These are phyloP conservation scores for Pipistrellus pygmaeus DNA, from an alignment of 2,797 vertebrate species.

Conservation along the genomic window DNA sequence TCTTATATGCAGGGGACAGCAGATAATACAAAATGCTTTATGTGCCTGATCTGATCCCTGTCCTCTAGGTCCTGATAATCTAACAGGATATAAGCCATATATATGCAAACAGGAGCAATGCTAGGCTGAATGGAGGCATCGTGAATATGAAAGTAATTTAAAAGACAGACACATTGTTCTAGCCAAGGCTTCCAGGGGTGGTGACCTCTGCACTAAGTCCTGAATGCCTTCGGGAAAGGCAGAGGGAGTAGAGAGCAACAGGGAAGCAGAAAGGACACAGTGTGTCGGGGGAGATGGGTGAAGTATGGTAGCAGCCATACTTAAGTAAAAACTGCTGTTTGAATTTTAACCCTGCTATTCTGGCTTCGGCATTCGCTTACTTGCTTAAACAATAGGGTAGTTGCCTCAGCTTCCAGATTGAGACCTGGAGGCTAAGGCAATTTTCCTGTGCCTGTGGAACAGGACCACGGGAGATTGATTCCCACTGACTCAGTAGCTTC, in stretches of 20 bases:
- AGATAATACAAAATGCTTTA: slow-evolving; percentile 41
- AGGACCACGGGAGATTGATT: too few relatives aligned
- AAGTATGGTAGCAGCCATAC: too few relatives aligned
- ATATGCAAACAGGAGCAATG: neutral
- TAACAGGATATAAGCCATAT: neutral
- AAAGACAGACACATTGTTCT: neutral
- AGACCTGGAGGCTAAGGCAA: too few relatives aligned
- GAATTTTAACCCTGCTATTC: too few relatives aligned
- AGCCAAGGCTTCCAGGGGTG: neutral
- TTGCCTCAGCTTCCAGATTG: too few relatives aligned
- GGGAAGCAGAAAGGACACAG: neutral
- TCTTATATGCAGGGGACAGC: neutral
- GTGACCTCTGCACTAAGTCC: neutral
- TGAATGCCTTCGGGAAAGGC: neutral
- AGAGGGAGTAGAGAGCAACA: neutral
- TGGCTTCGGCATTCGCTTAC: too few relatives aligned
- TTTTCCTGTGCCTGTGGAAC: too few relatives aligned
- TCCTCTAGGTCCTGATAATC: slow-evolving; percentile 40
- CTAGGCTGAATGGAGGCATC: neutral
- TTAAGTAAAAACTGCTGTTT: too few relatives aligned
- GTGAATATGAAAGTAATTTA: slow-evolving; percentile 54
- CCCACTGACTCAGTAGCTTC: too few relatives aligned
- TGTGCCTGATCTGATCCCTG: neutral
- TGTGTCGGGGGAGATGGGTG: neutral
- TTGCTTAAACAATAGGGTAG: too few relatives aligned